Percentiles rank a stretch among this genome's conserved stretches.
Conservation (phyloP, 2,888 invertebrate genomes). For the Ceramica pisi region DNA sequence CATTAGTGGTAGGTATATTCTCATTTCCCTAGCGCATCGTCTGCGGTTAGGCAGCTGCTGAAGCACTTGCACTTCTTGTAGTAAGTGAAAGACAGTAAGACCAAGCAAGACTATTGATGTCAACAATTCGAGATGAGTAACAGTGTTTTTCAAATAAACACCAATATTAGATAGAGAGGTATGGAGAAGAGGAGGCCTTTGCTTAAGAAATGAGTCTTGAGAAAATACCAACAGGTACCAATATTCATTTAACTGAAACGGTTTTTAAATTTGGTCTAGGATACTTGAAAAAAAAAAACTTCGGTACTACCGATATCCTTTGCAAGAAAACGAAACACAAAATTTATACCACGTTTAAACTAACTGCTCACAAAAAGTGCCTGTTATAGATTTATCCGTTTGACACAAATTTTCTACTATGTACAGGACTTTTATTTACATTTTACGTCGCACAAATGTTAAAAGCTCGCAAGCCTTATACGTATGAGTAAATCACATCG, state of each 20-base stretch:
- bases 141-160: not conserved
- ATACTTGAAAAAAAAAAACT: no score
- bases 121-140: not conserved
- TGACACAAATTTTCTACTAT: slow-evolving; percentile 6
- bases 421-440: slow-evolving; percentile 7
- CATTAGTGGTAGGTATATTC: slow-evolving; percentile 55
- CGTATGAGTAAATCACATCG: slow-evolving; percentile 6
- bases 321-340: no score
- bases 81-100: no score
- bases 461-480: not conserved
- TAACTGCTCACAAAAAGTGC: slow-evolving; percentile 1
- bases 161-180: no score
- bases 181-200: no score
- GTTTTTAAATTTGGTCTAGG: not conserved
- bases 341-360: no score
- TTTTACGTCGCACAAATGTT: slow-evolving; percentile 17
- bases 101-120: not conserved
- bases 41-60: slow-evolving; percentile 14
- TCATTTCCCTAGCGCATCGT: slow-evolving; percentile 40
- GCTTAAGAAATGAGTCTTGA: no score
- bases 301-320: no score
- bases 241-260: not conserved
- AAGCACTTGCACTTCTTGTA: slow-evolving; percentile 1
- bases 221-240: no score
- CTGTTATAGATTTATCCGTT: not conserved